These are phyloP conservation scores for Atherinosoma microstoma DNA, from an alignment of 2,797 vertebrate species.

Conservation along the genomic window DNA sequence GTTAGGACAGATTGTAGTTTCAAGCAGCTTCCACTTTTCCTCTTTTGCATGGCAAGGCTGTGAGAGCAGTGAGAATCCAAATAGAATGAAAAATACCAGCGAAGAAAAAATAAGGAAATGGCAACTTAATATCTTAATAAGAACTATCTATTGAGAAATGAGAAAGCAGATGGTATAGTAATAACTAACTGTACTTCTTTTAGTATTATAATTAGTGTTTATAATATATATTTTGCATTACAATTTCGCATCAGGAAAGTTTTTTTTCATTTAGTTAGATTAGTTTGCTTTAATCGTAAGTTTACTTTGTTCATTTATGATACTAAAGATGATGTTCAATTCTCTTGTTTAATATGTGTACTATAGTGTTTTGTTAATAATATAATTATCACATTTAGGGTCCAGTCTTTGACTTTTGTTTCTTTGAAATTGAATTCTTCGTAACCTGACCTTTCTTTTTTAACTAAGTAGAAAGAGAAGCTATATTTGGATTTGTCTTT, in stretches of 20 bases:
- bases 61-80: slow-evolving; percentile 36
- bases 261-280: neutral
- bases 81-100: slow-evolving; percentile 29
- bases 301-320: slow-evolving; percentile 13
- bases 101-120: slow-evolving; percentile 27
- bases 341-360: neutral
- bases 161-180: slow-evolving; percentile 13
- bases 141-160: slow-evolving; percentile 4
- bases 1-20: slow-evolving; percentile 66
- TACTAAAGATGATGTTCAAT: neutral
- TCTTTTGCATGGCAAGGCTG: slow-evolving; percentile 51
- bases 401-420: neutral
- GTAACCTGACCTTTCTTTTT: no score
- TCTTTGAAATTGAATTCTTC: neutral
- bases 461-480: no score
- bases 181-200: slow-evolving; percentile 8
- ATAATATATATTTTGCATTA: no score
- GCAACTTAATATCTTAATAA: slow-evolving; percentile 44
- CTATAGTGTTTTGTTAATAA: neutral
- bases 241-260: no score
- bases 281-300: no score
- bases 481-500: no score
- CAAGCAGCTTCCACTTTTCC: slow-evolving; percentile 66
- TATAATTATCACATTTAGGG: neutral
- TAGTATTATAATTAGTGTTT: no score